Evolutionary conservation across 2,888 invertebrate species (phyloP), one percentile per base, ranked within the genome.

Genomic region (Tachina lurida): DNA sequence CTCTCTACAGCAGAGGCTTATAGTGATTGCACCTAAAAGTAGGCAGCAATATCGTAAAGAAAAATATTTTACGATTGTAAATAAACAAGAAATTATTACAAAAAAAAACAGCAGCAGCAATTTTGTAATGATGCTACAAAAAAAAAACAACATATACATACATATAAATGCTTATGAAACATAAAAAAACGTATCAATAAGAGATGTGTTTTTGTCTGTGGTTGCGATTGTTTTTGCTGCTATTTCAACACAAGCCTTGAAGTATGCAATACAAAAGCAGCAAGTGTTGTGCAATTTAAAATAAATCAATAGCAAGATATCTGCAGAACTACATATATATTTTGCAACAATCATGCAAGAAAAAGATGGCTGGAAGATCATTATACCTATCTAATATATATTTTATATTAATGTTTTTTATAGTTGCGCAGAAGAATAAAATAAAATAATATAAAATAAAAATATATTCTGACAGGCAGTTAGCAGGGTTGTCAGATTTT

Each of bases 21-120:
- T 83, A 68, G 70, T 75, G 71, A 84, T 76, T 83, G 86, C 86
- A 84, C 87, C 88, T 87, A 87, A 86, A 87, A 88, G 87, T 87
- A 87, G 85, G 87, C 87, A 87, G 81, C 76, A 84, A 67, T 60
- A 80, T 70, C 62, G 75, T 70, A 82, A 82, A 78, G 73, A 77
- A 81, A 68, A 77, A 73, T 41, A 63, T 71, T 71, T 75, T 68
- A 70, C 68, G 75, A 86, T 77, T 80, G 81, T 81, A 75, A 71
- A 80, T 73, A 76, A 83, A 78, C 78, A 63, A 88, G 86, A 87
- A 77, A 79, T 52, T 80, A 87, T 80, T 84, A 88, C 31, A 31
- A 70, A 74, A 87, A 74, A 49, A 58, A 58, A 47, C 12, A 65
- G 13, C 47, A 62, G 31, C 60, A 73, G 84, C 84, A 88, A 73